These are phyloP conservation scores for Scelioninae gen. 1 DNA, from an alignment of 2,888 invertebrate species.

Conservation along the genomic window DNA sequence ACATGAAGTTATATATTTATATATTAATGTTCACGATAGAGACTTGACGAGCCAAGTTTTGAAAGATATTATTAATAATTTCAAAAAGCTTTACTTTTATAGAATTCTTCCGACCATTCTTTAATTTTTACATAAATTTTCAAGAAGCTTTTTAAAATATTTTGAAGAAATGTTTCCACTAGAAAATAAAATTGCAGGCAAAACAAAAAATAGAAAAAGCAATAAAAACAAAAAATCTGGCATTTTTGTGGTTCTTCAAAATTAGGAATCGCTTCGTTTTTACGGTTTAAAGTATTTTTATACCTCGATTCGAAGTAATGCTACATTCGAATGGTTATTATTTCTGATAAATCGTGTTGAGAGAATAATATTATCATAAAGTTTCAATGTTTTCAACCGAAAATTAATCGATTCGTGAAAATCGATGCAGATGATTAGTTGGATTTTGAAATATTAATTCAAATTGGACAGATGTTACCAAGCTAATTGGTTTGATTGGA, in stretches of 20 bases:
- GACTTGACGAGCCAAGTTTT: no score
- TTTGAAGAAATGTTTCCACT: no score
- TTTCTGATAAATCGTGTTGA: conserved; percentile 33
- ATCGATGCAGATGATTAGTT: not conserved
- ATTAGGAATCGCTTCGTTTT: conserved; percentile 50
- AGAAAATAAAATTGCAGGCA: no score
- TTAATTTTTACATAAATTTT: no score
- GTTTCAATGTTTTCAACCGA: not conserved
- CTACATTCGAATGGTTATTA: conserved; percentile 36
- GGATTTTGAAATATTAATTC: conserved; percentile 1
- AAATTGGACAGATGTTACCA: conserved; percentile 14
- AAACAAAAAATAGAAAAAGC: conserved; percentile 1
- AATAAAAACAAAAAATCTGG: not conserved
- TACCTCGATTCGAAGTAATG: conserved; percentile 42
- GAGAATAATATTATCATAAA: conserved; percentile 17
- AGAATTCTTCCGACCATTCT: no score
- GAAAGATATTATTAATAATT: no score
- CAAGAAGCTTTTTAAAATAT: no score
- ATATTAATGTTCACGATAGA: no score
- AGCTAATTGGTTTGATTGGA: conserved; percentile 21
- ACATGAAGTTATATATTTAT: no score
- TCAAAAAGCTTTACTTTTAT: no score
- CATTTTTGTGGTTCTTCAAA: conserved; percentile 36
- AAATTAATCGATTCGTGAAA: not conserved
- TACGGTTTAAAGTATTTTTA: conserved; percentile 59